These are phyloP conservation scores for Yponomeuta plumbellus DNA, from an alignment of 2,888 invertebrate genomes.

Conservation along the genomic window DNA sequence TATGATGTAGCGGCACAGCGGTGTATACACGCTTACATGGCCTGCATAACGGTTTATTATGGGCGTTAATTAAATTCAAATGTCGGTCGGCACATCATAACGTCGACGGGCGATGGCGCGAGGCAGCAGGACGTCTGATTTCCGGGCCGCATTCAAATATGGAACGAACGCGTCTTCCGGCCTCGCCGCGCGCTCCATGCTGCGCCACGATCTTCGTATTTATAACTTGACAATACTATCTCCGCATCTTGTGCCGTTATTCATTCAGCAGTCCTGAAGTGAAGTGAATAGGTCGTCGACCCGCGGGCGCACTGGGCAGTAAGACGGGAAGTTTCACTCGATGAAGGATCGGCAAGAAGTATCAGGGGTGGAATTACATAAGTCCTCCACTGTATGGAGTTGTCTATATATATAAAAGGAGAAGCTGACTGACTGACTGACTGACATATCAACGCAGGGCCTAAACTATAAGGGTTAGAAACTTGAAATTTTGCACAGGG, in stretches of 20 bases:
- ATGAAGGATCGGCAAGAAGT: no score
- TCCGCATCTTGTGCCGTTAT: background rate
- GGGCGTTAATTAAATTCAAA: conserved; percentile 2
- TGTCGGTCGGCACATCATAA: background rate
- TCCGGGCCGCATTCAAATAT: conserved; percentile 20
- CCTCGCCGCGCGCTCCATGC: background rate
- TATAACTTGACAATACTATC: conserved; percentile 3
- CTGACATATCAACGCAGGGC: no score
- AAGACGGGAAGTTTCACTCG: background rate
- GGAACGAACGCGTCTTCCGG: conserved; percentile 16
- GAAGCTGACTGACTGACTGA: no score
- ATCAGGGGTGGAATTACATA: no score
- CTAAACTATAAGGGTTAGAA: no score
- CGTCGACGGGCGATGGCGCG: background rate
- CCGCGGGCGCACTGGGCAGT: background rate
- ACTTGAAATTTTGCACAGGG: no score
- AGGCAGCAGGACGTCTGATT: conserved; percentile 17
- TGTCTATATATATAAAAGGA: no score
- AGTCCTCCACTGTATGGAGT: no score
- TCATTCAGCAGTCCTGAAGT: background rate
- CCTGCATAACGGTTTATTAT: background rate
- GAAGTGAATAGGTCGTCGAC: background rate
- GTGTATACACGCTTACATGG: background rate
- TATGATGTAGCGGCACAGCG: background rate
- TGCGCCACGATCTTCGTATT: conserved; percentile 1